A percentile compares a stretch with the other conserved stretches of the same genome.
Evolutionary conservation across 2,888 invertebrate genomes (phyloP).

Genomic region (Pterobdella sp.): DNA sequence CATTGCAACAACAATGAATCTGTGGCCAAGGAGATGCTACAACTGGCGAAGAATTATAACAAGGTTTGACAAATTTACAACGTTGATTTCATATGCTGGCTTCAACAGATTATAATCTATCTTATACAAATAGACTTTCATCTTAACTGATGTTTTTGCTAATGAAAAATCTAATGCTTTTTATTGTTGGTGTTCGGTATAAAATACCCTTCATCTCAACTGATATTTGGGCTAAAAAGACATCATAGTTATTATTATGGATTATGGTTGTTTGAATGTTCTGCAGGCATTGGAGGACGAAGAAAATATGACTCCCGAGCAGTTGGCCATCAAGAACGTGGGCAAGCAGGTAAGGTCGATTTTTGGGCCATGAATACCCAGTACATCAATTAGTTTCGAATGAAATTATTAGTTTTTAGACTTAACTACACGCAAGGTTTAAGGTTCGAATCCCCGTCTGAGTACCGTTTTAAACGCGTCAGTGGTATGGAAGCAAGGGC

Average conservation of each 20-base stretch:
- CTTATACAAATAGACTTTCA: conserved; percentile 14
- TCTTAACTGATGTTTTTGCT: no score
- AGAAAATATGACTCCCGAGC: conserved; percentile 98
- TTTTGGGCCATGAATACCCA: no score
- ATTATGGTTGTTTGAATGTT: background rate
- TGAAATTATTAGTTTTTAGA: no score
- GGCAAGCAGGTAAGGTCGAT: conserved; percentile 62
- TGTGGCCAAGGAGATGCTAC: conserved; percentile 90
- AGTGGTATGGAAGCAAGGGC: no score
- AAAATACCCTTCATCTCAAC: no score
- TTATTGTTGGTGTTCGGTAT: no score
- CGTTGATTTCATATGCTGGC: background rate
- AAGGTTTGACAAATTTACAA: conserved; percentile 58
- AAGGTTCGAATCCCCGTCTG: background rate
- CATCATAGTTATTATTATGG: background rate
- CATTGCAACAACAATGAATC: conserved; percentile 87
- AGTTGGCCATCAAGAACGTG: conserved; percentile 96
- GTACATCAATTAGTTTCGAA: no score
- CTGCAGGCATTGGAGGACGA: conserved; percentile 84
- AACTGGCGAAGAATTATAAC: conserved; percentile 92
- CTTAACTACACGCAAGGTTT: background rate
- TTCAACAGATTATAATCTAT: background rate
- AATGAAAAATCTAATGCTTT: no score
- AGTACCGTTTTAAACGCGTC: background rate
- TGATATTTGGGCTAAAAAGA: no score